Evolutionary conservation across 1,140 invertebrate genomes (phyloP), one percentile per base, ranked within the genome.

Genomic region (Eurosta solidaginis): DNA sequence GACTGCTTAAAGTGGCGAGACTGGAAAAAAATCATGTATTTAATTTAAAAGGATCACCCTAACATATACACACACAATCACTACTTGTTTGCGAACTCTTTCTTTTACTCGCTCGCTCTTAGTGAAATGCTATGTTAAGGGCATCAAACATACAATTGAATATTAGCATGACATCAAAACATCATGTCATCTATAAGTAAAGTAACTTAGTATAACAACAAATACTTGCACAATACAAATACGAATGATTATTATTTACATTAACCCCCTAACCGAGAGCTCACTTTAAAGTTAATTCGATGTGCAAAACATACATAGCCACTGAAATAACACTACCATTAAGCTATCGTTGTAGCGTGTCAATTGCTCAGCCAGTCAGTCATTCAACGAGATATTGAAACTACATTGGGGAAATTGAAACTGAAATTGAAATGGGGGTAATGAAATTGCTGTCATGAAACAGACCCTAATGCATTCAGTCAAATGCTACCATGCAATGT

Each of bases 361-460:
- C 59, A 68, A 20, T 20, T 12, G 17, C 10, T 3, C 45, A 3
- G 45, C 12, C 59, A 68, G 59, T 17, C n/a, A 68, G 12, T 68
- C 17, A 12, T 3, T 49, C 3, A 3, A n/a, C 6, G n/a, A 5
- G 59, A 42, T 68, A 68, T 68, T 36, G 59, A 68, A 68, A 68
- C 40, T 68, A 68, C 59, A 68, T 68, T 68, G 59, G 59, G 59
- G 59, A 68, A 68, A 68, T 68, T 68, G 59, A 22, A 68, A 40
- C 59, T 68, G 29, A 68, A 68, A 68, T 68, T 36, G 59, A 68
- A 68, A 68, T 68, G 59, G 59, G 59, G 59, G 59, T 68, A 68
- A 68, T 68, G 59, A 68, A 68, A 68, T 68, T 68, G 59, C 59
- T 68, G 59, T 68, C 59, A 68, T 68, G 59, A 68, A 68, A 68